phyloP scores from a whole-genome alignment of 35 echinoderm and acorn worm species.

The Acanthaster planci region DNA sequence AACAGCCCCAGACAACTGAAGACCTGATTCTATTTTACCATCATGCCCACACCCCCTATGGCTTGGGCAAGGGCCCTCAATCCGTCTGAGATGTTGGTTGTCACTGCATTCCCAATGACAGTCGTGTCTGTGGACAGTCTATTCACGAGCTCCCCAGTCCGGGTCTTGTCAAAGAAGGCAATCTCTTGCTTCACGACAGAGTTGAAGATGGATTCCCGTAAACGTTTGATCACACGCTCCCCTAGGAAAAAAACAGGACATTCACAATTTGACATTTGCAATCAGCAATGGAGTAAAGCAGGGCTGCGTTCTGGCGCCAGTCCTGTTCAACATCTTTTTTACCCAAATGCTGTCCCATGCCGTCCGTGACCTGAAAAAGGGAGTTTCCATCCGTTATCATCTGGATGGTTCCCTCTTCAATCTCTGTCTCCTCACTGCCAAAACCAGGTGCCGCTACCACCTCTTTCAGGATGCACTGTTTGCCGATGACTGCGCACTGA shows the following conservation, averaged over 20 bases:
- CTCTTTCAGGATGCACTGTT: not conserved
- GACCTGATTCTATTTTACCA: constrained; percentile 56
- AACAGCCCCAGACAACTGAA: too few relatives aligned
- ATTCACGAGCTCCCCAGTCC: constrained; percentile 89
- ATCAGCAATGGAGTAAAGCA: constrained; percentile 34
- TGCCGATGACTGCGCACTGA: too few relatives aligned
- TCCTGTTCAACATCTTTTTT: constrained; percentile 38
- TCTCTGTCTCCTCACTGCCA: not conserved
- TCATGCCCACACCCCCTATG: constrained; percentile 91
- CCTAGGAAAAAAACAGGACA: constrained; percentile 37
- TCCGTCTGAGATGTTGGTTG: constrained; percentile 82
- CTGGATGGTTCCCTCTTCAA: constrained; percentile 30
- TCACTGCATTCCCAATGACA: constrained; percentile 75
- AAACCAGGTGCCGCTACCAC: not conserved
- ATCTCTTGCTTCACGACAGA: constrained; percentile 84
- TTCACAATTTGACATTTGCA: not conserved
- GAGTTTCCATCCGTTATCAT: not conserved
- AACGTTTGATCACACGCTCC: constrained; percentile 77
- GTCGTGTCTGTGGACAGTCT: constrained; percentile 80
- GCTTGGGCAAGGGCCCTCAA: constrained; percentile 72
- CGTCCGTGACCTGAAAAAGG: not conserved
- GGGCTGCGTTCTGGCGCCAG: constrained; percentile 25
- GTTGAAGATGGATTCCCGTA: constrained; percentile 71
- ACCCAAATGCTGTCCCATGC: constrained; percentile 23
- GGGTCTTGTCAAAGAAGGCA: constrained; percentile 94